Evolutionary conservation across 2,113 vertebrate genomes (phyloP).

Genomic region (Rhabdornis inornatus): DNA sequence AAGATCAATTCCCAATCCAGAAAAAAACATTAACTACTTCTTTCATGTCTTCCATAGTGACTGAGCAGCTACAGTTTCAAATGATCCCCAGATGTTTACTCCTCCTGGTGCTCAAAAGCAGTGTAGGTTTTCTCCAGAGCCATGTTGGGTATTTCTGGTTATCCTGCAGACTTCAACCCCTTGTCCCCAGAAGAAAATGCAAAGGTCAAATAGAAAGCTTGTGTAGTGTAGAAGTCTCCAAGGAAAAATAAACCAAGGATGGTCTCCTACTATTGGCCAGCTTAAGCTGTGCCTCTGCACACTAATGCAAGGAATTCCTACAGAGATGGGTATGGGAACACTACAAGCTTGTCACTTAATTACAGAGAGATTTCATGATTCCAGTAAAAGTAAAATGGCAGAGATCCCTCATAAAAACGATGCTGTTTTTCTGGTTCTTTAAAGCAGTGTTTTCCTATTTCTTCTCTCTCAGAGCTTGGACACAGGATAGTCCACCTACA

Average conservation of each 20-base stretch:
- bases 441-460: background rate
- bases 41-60: slow-evolving; percentile 20
- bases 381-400: background rate
- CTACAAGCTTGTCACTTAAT: background rate
- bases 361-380: background rate
- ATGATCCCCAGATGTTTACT: slow-evolving; percentile 9
- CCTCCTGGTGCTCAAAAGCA: background rate
- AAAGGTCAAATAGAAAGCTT: slow-evolving; percentile 35
- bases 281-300: slow-evolving; percentile 11
- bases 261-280: background rate
- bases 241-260: slow-evolving; percentile 63
- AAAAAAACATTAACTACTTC: slow-evolving; percentile 27
- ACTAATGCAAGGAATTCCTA: slow-evolving; percentile 49
- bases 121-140: background rate
- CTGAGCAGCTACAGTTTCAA: slow-evolving; percentile 29
- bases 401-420: background rate
- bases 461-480: background rate
- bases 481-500: background rate
- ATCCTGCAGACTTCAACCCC: slow-evolving; percentile 15
- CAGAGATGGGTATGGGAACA: slow-evolving; percentile 11
- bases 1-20: slow-evolving; percentile 34
- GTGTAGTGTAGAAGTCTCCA: background rate
- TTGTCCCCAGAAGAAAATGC: slow-evolving; percentile 35
- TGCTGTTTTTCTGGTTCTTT: background rate
- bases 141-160: background rate